Conservation (phyloP, 2,888 invertebrate genomes). For the Acrocera orbiculus region DNA sequence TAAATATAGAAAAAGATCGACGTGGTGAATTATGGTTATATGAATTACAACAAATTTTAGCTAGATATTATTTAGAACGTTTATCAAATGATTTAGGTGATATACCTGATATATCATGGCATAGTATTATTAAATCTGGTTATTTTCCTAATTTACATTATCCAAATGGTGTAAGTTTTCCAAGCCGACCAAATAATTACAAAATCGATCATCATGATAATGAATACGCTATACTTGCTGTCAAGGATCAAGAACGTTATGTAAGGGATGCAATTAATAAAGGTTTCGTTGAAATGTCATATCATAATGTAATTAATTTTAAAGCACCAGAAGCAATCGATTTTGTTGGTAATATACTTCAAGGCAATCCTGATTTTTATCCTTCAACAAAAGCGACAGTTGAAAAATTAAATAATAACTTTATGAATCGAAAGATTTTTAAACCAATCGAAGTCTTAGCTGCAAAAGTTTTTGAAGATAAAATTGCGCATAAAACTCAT, state of each 20-base stretch:
- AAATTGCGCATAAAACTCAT: conserved; percentile 48
- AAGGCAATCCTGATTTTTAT: conserved; percentile 45
- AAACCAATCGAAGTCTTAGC: conserved; percentile 45
- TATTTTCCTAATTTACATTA: conserved; percentile 43
- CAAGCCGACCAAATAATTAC: conserved; percentile 35
- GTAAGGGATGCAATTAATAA: conserved; percentile 34
- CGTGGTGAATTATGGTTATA: conserved; percentile 48
- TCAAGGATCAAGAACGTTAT: conserved; percentile 29
- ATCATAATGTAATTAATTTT: conserved; percentile 39
- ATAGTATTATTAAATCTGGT: conserved; percentile 32
- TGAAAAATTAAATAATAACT: conserved; percentile 38
- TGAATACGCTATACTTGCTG: conserved; percentile 17
- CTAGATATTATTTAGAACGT: conserved; percentile 53
- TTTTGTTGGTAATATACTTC: conserved; percentile 44
- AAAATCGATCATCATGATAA: conserved; percentile 20
- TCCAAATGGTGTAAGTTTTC: conserved; percentile 42
- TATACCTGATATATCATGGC: conserved; percentile 39
- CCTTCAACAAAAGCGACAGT: conserved; percentile 49
- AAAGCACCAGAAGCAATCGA: conserved; percentile 43
- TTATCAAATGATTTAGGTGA: conserved; percentile 43
- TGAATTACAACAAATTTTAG: conserved; percentile 46
- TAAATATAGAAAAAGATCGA: conserved; percentile 34
- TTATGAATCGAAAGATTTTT: conserved; percentile 41
- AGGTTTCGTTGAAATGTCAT: conserved; percentile 31
- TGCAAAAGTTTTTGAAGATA: conserved; percentile 41